Base-by-base conservation (phyloP, 2,888 invertebrate genomes). In the Zygaena filipendulae region DNA sequence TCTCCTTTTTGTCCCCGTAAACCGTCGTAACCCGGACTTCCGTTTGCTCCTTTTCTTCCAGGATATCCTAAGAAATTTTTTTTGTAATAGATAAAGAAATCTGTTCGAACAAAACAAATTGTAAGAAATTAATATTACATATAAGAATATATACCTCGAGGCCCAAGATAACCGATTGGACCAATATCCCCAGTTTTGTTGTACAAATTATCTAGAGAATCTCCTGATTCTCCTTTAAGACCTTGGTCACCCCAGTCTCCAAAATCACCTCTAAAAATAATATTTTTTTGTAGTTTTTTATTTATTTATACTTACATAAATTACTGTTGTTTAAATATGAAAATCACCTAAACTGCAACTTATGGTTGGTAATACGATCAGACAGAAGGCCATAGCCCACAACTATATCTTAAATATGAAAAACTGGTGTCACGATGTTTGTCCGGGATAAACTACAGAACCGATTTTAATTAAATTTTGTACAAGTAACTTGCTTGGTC, bases 201-300 rank as follows among this genome's bases (percentile, higher is more conserved):
- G 4, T 62, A 49, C 23, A 53, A 55, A 12, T 45, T 36, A 18
- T 39, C 53, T 10, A 62, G 30, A 8, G 70, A 50, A 25, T 72
- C 77, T 34, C 77, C 77, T 6, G 34, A 14, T 40, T 68, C 70
- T 21, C 81, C 81, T 8, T 43, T 45, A 10, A 40, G 28, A 23
- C 81, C 80, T 18, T 54, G 69, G 19, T 77, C 62, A 19, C 86
- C 86, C 11, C 59, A 47, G 2, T 72, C 63, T 20, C 83, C 83
- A 13, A 25, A 6, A 31, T 50, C 50, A 26, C 82, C 82, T 33
- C 71, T 77, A 22, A 28, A 51, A 44, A 36, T 19, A 29, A n/a
- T n/a, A n/a, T n/a, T n/a, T n/a, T n/a, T n/a, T n/a, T n/a, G n/a
- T n/a, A n/a, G n/a, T n/a, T n/a, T n/a, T n/a, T n/a, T n/a, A n/a